Base-by-base conservation (phyloP, 1,140 invertebrate species). In the Bombus superbus region DNA sequence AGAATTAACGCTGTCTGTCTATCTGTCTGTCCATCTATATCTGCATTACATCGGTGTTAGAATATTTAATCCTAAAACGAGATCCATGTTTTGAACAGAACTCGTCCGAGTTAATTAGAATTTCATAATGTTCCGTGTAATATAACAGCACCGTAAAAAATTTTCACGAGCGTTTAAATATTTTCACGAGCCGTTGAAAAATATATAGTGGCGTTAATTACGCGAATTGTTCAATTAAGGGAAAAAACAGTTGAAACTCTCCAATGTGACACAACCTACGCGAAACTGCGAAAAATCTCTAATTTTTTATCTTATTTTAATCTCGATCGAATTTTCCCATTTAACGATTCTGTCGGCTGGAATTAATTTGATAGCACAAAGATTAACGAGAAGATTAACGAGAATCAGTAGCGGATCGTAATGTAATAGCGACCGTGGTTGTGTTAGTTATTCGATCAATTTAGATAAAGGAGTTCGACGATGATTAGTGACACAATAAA, bases 401-500 rank as follows among this genome's bases (percentile, higher is more conserved):
- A 22, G 83, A 80, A 85, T 85, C 68, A 53, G 53, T 72, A 64
- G 35, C 32, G 57, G 40, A 80, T 86, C 38, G 2, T 78, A 73
- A 86, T 25, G 80, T 77, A 71, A 77, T 32, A 83, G 28, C 38
- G 73, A 15, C 44, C 47, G 62, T 44, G 35, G 32, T 80, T 74
- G 53, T 28, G 18, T 57, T 44, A n/a, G 62, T 80, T 74, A 47
- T 35, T 81, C 77, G 68, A 81, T 87, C 71, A 85, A 87, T 87
- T 85, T 71, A 71, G 82, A 80, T 28, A 59, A 42, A 38, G 57
- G 35, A 28, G 64, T 42, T 77, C 73, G 40, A 32, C 25, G 64
- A 85, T 38, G 86, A 88, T 90, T 87, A 92, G 89, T 86, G 89
- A 91, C 91, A 87, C 78, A 42, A 87, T 87, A 84, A 80, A 81